phyloP scores from a whole-genome alignment of 2,797 vertebrate species.

The Dallia pectoralis region DNA sequence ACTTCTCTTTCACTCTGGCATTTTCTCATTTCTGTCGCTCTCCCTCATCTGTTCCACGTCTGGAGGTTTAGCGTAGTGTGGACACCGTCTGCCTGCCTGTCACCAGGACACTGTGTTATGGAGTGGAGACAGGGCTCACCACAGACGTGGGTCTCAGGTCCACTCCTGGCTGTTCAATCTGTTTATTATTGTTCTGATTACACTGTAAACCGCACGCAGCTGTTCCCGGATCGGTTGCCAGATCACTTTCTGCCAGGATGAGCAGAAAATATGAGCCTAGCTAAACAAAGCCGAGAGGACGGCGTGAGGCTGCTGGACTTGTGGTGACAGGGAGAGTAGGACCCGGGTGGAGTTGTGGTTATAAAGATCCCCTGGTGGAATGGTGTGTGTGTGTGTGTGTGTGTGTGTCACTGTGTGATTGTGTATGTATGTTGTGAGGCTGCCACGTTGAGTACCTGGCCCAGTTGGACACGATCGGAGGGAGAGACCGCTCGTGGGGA shows the following conservation, averaged over 20 bases:
- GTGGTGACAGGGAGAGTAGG: neutral
- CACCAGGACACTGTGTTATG: neutral
- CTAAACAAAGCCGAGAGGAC: neutral
- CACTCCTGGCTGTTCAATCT: neutral
- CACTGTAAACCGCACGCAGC: constrained; percentile 10
- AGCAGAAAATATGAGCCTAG: neutral
- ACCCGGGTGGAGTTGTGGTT: too few relatives aligned
- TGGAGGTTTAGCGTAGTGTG: neutral
- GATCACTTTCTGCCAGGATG: neutral
- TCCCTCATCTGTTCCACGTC: neutral
- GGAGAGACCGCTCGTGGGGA: too few relatives aligned
- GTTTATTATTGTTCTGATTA: constrained; percentile 22
- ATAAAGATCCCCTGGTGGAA: too few relatives aligned
- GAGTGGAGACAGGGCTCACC: neutral
- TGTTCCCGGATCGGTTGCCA: too few relatives aligned
- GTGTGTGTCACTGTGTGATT: too few relatives aligned
- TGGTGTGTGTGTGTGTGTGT: too few relatives aligned
- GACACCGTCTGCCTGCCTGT: neutral
- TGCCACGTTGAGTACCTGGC: too few relatives aligned
- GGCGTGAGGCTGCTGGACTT: neutral
- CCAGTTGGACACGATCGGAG: too few relatives aligned
- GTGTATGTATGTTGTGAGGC: too few relatives aligned
- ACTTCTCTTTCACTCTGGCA: neutral
- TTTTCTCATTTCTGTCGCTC: neutral
- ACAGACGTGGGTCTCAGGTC: neutral